Base-by-base conservation (phyloP, 2,113 vertebrate genomes). In the Zosterops hypoxanthus region DNA sequence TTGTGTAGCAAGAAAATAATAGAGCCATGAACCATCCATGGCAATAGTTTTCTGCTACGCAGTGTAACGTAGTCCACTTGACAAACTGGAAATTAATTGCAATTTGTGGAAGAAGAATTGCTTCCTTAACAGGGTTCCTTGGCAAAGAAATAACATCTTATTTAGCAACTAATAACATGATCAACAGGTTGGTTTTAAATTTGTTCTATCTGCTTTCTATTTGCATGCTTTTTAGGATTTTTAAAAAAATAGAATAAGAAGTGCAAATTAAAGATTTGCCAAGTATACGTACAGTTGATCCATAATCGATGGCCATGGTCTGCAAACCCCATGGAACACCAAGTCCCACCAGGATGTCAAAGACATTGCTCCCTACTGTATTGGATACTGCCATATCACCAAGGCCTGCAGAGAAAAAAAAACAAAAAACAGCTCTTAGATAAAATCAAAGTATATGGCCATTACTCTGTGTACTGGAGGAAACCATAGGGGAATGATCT, bases 321-420 rank as follows among this genome's bases (percentile, higher is more conserved):
- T 99, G 99, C 72, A 99, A 95, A 15, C 99, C 99, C 99, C 99
- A 99, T 0, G 99, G 99, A 66, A 99, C 72, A 0, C 99, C 99
- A 9, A 99, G 98, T 18, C 99, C 99, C 92, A 99, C 99, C 12
- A 99, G 98, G 87, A 99, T 99, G 92, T 99, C 99, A 97, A 99
- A 99, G 56, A 99, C 99, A 7, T 99, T 99, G 95, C 99, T 99
- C 83, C 99, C 99, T 25, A 99, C 98, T 60, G 99, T 99, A 92
- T 99, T 99, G 44, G 99, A 99, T 39, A 99, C 99, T 0, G 99
- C 99, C 99, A 99, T 99, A 96, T 99, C 99, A 34, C 99, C 99
- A 3, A 99, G 98, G 76, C 99, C 99, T 99, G 96, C 86, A 33
- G 84, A 93, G 41, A 68, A 31, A 93, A 47, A 47, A 68, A 22